Evolutionary conservation across 2,113 vertebrate genomes (phyloP).

Genomic region (Camarhynchus parvulus): DNA sequence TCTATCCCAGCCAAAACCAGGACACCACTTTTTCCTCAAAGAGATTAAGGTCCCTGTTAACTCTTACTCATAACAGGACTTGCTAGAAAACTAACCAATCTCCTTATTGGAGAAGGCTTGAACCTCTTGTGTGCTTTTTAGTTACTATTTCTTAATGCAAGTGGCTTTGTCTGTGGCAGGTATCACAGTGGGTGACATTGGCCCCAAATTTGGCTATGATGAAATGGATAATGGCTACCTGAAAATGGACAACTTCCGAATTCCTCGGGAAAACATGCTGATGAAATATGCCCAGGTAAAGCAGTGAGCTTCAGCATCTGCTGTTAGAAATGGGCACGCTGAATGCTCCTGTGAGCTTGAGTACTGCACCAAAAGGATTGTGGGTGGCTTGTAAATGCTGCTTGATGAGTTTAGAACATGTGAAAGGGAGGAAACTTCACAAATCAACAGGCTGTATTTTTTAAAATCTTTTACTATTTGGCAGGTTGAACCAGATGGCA

Average conservation of each 20-base stretch:
- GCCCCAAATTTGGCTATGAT: slow-evolving; percentile 95
- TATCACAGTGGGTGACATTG: slow-evolving; percentile 93
- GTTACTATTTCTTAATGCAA: not conserved
- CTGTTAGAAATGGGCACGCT: not conserved
- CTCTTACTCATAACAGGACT: not conserved
- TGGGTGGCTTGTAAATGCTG: not conserved
- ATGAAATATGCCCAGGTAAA: slow-evolving; percentile 96
- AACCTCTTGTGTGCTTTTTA: not conserved
- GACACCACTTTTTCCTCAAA: not conserved
- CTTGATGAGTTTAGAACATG: not conserved
- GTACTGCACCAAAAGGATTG: not conserved
- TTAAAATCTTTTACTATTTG: not conserved
- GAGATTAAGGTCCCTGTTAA: not conserved
- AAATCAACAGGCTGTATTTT: not conserved
- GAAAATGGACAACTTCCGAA: slow-evolving; percentile 93
- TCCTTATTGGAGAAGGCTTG: not conserved
- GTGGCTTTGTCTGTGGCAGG: slow-evolving; percentile 72
- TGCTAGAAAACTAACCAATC: not conserved
- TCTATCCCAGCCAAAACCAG: not conserved
- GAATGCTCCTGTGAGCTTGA: not conserved
- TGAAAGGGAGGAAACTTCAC: not conserved
- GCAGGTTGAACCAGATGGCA: slow-evolving; percentile 93
- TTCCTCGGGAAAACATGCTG: slow-evolving; percentile 96
- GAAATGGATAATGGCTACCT: slow-evolving; percentile 96
- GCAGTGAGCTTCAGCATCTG: not conserved